These are phyloP conservation scores for Symphodus melops DNA, from an alignment of 2,113 vertebrate genomes.

Conservation along the genomic window DNA sequence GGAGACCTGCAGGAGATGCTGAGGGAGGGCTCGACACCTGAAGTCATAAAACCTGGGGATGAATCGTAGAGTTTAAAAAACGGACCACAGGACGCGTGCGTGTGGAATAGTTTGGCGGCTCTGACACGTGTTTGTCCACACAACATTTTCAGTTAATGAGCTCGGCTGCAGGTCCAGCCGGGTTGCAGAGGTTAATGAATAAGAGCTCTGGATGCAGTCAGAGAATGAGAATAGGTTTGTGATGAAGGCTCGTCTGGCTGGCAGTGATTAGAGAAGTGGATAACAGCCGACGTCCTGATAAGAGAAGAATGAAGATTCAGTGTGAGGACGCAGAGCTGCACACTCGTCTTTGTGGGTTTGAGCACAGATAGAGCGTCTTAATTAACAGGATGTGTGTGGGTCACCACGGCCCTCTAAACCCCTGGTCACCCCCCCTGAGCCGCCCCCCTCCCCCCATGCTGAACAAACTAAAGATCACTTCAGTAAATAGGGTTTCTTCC, in stretches of 20 bases:
- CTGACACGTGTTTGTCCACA: background rate
- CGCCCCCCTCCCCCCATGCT: background rate
- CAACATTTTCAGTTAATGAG: background rate
- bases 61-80: no score
- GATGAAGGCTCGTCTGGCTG: background rate
- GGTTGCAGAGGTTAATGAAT: constrained; percentile 27
- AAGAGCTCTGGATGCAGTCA: background rate
- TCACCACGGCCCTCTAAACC: constrained; percentile 29
- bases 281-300: background rate
- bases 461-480: background rate
- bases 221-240: background rate
- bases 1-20: no score
- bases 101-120: background rate
- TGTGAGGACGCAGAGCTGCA: background rate
- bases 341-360: constrained; percentile 27
- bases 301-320: background rate
- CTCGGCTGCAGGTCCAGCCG: background rate
- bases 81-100: background rate
- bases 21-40: no score
- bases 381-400: constrained; percentile 15
- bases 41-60: no score
- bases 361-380: background rate
- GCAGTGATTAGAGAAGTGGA: background rate
- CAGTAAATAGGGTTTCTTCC: background rate
- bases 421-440: no score